Evolutionary conservation across 2,797 vertebrate species (phyloP), one percentile per base, ranked within the genome.

Genomic region (Rousettus madagascariensis): DNA sequence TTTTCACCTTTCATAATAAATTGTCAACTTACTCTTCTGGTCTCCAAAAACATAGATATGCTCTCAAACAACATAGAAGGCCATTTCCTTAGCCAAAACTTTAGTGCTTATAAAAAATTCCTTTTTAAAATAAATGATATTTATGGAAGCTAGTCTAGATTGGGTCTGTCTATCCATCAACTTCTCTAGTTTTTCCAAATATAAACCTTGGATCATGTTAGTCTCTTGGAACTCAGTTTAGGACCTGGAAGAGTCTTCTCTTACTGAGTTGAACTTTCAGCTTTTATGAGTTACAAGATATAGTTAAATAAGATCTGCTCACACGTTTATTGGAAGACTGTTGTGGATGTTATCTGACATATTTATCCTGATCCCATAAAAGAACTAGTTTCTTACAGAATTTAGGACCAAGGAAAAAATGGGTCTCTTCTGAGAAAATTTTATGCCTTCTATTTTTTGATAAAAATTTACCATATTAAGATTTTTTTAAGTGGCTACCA

Each of bases 1-100:
- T 79, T 87, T 82, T 80, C 19, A 65, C 28, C 4, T 83, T 94
- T 94, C 22, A 30, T 83, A 79, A 71, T 74, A 92, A 86, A 83
- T 61, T 51, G 17, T 65, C 38, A 30, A 28, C 10, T 22, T 82
- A 22, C 24, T 53, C 46, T 75, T 69, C 17, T 53, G 16, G 22
- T 68, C 30, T 84, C 43, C 41, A 30, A 79, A 84, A 72, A 41
- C 11, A 8, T n/a, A 12, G 16, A 55, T 72, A 49, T 49, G 15
- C 79, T 88, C 51, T 78, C 75, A 63, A 59, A 46, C 49, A 83
- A 63, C 51, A 71, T 26, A 66, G 66, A 78, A 66, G 57, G 41
- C 33, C 51, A 53, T 26, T 53, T 69, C 15, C 71, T 71, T 53
- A 77, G 86, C 19, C 15, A 69, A 86, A 94, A 43, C 28, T 49